Percentiles rank a stretch among this genome's conserved stretches.
phyloP scores from a whole-genome alignment of 1,140 invertebrate species.

The Lethrus apterus region DNA sequence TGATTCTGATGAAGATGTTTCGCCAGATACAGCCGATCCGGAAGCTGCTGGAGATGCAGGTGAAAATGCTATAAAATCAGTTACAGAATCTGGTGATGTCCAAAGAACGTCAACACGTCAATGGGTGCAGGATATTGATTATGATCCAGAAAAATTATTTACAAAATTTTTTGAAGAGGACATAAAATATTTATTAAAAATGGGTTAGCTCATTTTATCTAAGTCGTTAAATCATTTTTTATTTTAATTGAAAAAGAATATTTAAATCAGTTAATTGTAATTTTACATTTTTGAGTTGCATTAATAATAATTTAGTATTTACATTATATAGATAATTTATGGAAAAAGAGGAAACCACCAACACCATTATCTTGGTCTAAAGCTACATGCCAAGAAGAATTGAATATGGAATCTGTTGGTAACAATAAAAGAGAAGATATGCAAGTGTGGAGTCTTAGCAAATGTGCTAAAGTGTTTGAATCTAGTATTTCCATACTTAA shows the following conservation, averaged over 20 bases:
- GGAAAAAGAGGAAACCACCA: constrained; percentile 81
- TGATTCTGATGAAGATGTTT: constrained; percentile 95
- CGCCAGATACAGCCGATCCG: constrained; percentile 92
- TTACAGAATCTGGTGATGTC: constrained; percentile 56
- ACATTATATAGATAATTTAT: constrained; percentile 64
- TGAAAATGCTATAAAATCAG: constrained; percentile 38
- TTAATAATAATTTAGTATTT: constrained; percentile 11
- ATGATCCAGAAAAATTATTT: constrained; percentile 78
- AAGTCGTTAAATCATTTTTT: too few species aligned
- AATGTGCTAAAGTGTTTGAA: constrained; percentile 71
- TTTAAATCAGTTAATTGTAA: too few species aligned
- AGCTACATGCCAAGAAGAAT: constrained; percentile 19
- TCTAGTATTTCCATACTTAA: constrained; percentile 64
- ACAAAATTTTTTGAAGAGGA: constrained; percentile 92
- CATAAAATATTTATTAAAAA: constrained; percentile 88
- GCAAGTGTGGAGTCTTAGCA: constrained; percentile 40
- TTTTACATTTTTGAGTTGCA: constrained; percentile 11
- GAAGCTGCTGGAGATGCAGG: constrained; percentile 56
- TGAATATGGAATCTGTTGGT: constrained; percentile 18
- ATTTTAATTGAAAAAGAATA: too few species aligned
- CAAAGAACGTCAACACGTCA: constrained; percentile 76
- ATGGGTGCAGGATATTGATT: constrained; percentile 80
- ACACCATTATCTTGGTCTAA: constrained; percentile 68
- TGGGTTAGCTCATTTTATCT: constrained; percentile 54
- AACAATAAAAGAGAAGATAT: constrained; percentile 30